A percentile compares a stretch with the other conserved stretches of the same genome.
Evolutionary conservation across 2,797 vertebrate genomes (phyloP).

Genomic region (Ceryle rudis): DNA sequence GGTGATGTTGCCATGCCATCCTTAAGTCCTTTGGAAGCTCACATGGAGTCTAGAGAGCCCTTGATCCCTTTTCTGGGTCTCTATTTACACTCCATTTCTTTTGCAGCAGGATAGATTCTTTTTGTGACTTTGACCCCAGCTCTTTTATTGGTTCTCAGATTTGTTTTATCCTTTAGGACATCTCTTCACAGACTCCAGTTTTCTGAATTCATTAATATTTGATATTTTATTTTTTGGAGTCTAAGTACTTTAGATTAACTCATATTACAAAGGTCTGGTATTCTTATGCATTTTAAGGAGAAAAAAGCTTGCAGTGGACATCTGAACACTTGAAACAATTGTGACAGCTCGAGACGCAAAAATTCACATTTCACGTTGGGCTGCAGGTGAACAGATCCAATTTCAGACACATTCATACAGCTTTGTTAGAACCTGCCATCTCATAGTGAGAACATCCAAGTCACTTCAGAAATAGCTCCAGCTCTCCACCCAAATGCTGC

Average conservation of each 20-base stretch:
- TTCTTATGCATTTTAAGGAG: not conserved
- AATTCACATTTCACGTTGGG: not conserved
- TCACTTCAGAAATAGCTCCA: slow-evolving; percentile 33
- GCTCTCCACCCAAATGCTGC: not conserved
- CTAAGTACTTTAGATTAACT: not conserved
- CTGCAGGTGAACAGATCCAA: not conserved
- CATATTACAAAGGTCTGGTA: not conserved
- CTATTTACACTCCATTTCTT: not conserved
- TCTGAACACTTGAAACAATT: not conserved
- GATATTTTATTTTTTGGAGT: not conserved
- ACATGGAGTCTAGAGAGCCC: not conserved
- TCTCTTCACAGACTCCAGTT: not conserved
- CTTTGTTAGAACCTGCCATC: not conserved
- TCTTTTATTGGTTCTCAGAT: not conserved
- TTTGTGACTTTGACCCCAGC: not conserved
- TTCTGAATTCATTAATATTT: not conserved
- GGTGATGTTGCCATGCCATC: not conserved
- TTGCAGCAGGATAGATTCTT: not conserved
- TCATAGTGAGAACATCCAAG: not conserved
- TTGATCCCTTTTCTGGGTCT: not conserved
- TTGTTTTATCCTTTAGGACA: not conserved
- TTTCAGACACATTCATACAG: not conserved
- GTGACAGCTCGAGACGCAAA: not conserved
- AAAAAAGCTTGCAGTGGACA: not conserved
- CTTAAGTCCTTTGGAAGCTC: not conserved